Conservation (phyloP, 2,888 invertebrate genomes). For the Mallateleia sp. region DNA sequence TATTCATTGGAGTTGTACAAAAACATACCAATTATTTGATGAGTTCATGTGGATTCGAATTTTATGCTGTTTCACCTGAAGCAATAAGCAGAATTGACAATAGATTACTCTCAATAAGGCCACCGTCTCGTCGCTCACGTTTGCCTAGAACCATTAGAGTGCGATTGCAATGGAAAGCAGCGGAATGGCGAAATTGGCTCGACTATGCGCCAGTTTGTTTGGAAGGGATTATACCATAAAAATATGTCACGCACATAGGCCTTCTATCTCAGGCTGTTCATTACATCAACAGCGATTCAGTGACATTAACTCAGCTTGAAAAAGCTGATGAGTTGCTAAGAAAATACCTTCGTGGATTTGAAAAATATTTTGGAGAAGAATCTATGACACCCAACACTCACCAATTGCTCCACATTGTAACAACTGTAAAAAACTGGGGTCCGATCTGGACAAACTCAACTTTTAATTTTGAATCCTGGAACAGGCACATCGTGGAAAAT, state of each 20-base stretch:
- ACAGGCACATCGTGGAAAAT: neutral
- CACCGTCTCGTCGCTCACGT: slow-evolving; percentile 44
- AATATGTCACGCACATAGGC: slow-evolving; percentile 44
- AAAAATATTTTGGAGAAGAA: neutral
- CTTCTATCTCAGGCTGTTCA: slow-evolving; percentile 49
- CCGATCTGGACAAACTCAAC: slow-evolving; percentile 12
- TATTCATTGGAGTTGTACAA: neutral
- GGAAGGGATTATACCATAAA: slow-evolving; percentile 45
- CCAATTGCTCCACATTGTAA: neutral
- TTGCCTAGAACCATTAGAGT: slow-evolving; percentile 37
- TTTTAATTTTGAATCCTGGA: slow-evolving; percentile 1
- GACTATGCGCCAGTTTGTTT: slow-evolving; percentile 38
- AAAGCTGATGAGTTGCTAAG: slow-evolving; percentile 27
- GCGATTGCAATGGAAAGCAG: slow-evolving; percentile 54
- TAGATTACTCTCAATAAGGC: neutral
- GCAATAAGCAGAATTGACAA: neutral
- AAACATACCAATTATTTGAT: neutral
- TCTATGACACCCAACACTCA: neutral
- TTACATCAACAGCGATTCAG: slow-evolving; percentile 43
- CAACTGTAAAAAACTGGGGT: neutral
- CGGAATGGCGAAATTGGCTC: slow-evolving; percentile 67
- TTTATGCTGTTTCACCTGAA: neutral
- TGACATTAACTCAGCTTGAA: slow-evolving; percentile 41
- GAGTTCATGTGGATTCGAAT: neutral
- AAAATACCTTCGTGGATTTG: neutral